Evolutionary conservation across 2,113 vertebrate genomes (phyloP), one percentile per base, ranked within the genome.

Genomic region (Takifugu bimaculatus): DNA sequence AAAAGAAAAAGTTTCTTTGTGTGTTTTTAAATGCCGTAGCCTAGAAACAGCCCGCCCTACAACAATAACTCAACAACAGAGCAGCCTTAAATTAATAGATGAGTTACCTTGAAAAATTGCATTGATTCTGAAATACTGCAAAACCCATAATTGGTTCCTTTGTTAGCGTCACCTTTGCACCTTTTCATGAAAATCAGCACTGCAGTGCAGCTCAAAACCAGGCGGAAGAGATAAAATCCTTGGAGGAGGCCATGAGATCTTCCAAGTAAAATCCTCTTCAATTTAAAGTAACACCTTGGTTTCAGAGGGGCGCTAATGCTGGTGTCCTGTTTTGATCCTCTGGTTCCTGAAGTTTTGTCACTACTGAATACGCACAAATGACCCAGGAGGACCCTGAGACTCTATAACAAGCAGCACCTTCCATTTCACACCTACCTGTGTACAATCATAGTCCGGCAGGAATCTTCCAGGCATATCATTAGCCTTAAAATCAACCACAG

Each of bases 401-500:
- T 56, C 49, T 63, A 13, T 64, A 73, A 80, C 64, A 54, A 70
- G 54, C 63, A 54, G 50, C 20, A 4, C 25, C 35, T 27, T 42
- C 54, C 54, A 12, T 65, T 63, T 63, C 39, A 48, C 62, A 75
- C 68, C 64, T 50, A 58, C 44, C 54, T 9, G 14, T 50, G 27
- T 54, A 58, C 61, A 49, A 49, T 53, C 51, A 50, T 77, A 59
- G 59, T 43, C 64, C 71, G 52, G 57, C 56, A 69, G 62, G 60
- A 65, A 70, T 70, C 26, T 67, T 58, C 56, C 55, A 28, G 54
- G 52, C 44, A 72, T 77, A 72, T 76, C 67, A 66, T 81, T 65
- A 68, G 75, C 79, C 72, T 76, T 51, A 63, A 77, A 80, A 66
- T 56, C 74, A 54, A 62, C 57, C 61, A 63, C 51, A 42, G 39